Evolutionary conservation across 1,140 invertebrate species (phyloP), one percentile per base, ranked within the genome.

Genomic region (Medauroidea extradentata): DNA sequence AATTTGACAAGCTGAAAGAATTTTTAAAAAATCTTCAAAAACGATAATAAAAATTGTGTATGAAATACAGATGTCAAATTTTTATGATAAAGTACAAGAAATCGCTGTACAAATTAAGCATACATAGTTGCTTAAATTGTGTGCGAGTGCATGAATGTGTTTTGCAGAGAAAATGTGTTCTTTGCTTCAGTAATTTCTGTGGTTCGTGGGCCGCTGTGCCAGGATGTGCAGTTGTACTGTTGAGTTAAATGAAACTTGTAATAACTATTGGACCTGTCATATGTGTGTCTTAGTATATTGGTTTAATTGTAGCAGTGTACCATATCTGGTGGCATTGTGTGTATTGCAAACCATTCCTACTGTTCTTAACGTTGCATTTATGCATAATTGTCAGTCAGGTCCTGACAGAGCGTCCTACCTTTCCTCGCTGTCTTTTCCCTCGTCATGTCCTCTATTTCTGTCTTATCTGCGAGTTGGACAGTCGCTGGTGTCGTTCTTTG

Each of bases 101-200:
- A 49, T 57, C 44, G 46, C 56, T 57, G 56, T 57, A 57, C 56
- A 57, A 57, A 57, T 57, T 57, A 57, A 49, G 48, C 56, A 57
- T 49, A 53, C 27, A 53, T 53, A 24, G 50, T 49, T 49, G 25
- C 44, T 57, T 57, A 39, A 3, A 57, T 18, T 49, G 44, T 57
- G 25, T 13, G 18, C 19, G 43, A 14, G 39, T 57, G 44, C 21
- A 25, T 57, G 44, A 11, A 25, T 49, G 25, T 56, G 38, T 7
- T 48, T 27, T 13, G 27, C 41, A 46, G 53, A 23, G 53, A 43
- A 34, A 46, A 19, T 44, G 13, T 56, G 42, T 50, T 44, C 44
- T 55, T 57, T 39, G 56, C 50, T 57, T 57, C n/a, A 19, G 48
- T 19, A 21, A 39, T 25, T 19, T 41, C 23, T 49, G 23, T 43